Evolutionary conservation across 64 coral and sea anemone species (phyloP), one percentile per base, ranked within the genome.

Genomic region (Stichodactyla helianthus): DNA sequence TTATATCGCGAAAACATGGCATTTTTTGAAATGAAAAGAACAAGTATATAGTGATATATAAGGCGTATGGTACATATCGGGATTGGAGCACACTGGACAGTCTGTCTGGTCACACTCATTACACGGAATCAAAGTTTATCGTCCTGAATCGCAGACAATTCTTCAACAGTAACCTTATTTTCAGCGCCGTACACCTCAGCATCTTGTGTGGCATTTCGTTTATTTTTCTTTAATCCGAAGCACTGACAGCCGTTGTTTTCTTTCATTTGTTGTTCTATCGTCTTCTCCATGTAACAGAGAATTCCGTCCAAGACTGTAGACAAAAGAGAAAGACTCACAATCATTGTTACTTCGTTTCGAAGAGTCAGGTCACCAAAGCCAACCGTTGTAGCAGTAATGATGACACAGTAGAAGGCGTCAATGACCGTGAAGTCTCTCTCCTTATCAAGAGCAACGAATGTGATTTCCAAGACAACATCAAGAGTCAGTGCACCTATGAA

Each of bases 211-310:
- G 15, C 31, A 57, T 58, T 63, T 23, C 10, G 20, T 25, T 84
- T 62, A 2, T 51, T 51, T 20, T 54, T 51, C 25, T 74, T 74
- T 31, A 65, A 65, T 14, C 78, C 78, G 17, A 84, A 84, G 55
- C 83, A 84, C 55, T 55, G 44, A 27, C 83, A 84, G 3, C 54
- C 27, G 54, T 84, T 84, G 13, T 5, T 35, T 51, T 63, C 23
- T 0, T 84, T 84, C 5, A 35, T 51, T 25, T 63, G 20, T 63
- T 60, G 56, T 0, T 63, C 0, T 25, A 60, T 63, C 16, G 5
- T 58, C 53, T 84, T 84, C 55, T 84, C 83, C 55, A 60, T 59
- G 83, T 84, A 84, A 51, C 83, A 84, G 50, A 35, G 14, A 31
- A 60, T 16, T 7, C 83, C 83, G n/a, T 84, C 83, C 44, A 84